phyloP scores from a whole-genome alignment of 2,113 vertebrate species.

The Misgurnus mizolepis region DNA sequence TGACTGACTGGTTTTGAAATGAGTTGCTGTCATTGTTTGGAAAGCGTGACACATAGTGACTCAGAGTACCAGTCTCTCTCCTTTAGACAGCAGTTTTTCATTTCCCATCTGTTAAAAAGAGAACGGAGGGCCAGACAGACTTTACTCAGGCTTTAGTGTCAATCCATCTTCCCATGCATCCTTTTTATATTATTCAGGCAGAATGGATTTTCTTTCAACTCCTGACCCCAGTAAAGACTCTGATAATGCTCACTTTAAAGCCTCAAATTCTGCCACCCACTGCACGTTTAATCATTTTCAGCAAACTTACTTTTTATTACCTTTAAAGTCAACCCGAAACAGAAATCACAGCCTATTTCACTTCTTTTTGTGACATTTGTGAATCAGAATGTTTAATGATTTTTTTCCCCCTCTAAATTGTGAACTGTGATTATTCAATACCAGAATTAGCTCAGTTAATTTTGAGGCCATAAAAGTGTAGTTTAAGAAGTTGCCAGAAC shows the following conservation, averaged over 20 bases:
- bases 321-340: not conserved
- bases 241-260: slow-evolving; percentile 1
- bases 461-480: too few species aligned
- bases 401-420: too few species aligned
- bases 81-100: slow-evolving; percentile 6
- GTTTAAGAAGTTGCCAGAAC: too few species aligned
- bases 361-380: not conserved
- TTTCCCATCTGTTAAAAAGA: not conserved
- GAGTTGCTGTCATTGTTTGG: slow-evolving; percentile 28
- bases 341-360: not conserved
- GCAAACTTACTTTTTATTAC: not conserved
- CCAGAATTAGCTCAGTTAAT: too few species aligned
- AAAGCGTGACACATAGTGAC: slow-evolving; percentile 17
- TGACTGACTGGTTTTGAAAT: slow-evolving; percentile 25
- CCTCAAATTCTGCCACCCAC: not conserved
- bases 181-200: slow-evolving; percentile 2
- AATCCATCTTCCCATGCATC: not conserved
- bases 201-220: not conserved
- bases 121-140: not conserved
- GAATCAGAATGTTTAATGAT: too few species aligned
- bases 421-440: too few species aligned
- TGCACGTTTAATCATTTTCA: not conserved
- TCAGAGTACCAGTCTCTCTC: not conserved
- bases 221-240: not conserved
- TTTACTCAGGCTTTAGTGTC: not conserved